These are phyloP conservation scores for Chroicocephalus ridibundus DNA, from an alignment of 2,113 vertebrate genomes.

Conservation along the genomic window DNA sequence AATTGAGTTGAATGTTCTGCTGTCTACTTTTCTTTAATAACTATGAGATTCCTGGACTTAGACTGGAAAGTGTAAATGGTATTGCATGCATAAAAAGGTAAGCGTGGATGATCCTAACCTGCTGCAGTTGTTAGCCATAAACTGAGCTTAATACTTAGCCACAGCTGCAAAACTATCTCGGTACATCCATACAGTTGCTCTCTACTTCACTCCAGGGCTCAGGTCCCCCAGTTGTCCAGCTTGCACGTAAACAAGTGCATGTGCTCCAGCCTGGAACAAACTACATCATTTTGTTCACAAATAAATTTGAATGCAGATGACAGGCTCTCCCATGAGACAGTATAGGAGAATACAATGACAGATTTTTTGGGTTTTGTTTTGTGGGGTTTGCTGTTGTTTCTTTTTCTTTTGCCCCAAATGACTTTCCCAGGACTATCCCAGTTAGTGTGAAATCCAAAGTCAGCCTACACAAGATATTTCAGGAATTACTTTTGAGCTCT, in stretches of 20 bases:
- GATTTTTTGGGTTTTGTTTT: neutral
- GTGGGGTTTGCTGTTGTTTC: accelerated
- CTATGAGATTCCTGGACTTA: neutral
- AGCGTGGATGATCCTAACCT: neutral
- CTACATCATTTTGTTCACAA: neutral
- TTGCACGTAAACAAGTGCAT: neutral
- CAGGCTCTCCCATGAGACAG: neutral
- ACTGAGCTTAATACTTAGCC: neutral
- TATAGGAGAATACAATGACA: neutral
- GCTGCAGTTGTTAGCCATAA: neutral
- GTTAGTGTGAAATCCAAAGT: neutral
- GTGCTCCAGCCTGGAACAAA: neutral
- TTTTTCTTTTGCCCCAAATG: neutral
- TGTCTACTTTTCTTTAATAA: neutral
- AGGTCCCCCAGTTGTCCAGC: neutral
- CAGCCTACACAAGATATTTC: neutral
- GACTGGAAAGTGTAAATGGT: neutral
- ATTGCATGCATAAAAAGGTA: neutral
- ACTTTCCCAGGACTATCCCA: neutral
- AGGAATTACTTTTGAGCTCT: neutral
- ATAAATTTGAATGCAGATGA: neutral
- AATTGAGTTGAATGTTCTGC: neutral
- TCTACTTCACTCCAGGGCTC: neutral
- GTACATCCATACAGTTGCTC: neutral
- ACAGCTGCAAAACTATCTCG: neutral